Evolutionary conservation across 2,113 vertebrate species (phyloP), one percentile per base, ranked within the genome.

Genomic region (Dipodomys spectabilis): DNA sequence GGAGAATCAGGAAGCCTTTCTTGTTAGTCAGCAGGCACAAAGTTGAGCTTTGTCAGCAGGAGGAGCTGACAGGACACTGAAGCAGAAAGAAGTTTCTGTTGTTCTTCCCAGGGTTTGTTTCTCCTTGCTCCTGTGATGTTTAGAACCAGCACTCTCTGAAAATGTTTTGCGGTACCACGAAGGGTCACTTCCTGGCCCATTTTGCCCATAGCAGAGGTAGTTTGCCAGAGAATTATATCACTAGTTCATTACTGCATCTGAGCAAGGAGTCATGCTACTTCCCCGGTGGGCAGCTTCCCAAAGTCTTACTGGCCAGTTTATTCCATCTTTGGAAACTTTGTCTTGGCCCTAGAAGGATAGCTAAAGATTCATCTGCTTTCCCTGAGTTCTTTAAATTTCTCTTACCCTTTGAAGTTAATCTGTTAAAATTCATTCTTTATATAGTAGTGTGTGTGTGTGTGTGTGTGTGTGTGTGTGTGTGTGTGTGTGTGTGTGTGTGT

Each of bases 341-440:
- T 81, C 18, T 92, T 64, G n/a, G 23, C 35, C 13, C 23, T 73
- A 39, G 5, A 44, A 27, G 23, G 23, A 75, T n/a, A 12, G 23
- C 60, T 82, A 13, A 49, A 62, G 65, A 65, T 62, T 79, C 6
- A 62, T 32, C 71, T 72, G 22, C 25, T 49, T 28, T 82, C 44
- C 19, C 25, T 19, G 6, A 20, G 27, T 45, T 64, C 27, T 88
- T 82, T 90, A 74, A 74, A 64, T 7, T 92, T 88, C 27, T 65
- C 16, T 93, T 74, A 27, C 2, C 25, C 6, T 67, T 44, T 75
- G 57, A 64, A 90, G 73, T 92, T 88, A 85, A 82, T 62, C 49
- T 69, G 44, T 82, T 86, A 75, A 4, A 89, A 91, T 30, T 84
- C 72, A 77, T 89, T 74, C 13, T 82, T 90, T 88, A 81, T 73